Conservation (phyloP, 2,888 invertebrate genomes). For the Cheilosia impressa region DNA sequence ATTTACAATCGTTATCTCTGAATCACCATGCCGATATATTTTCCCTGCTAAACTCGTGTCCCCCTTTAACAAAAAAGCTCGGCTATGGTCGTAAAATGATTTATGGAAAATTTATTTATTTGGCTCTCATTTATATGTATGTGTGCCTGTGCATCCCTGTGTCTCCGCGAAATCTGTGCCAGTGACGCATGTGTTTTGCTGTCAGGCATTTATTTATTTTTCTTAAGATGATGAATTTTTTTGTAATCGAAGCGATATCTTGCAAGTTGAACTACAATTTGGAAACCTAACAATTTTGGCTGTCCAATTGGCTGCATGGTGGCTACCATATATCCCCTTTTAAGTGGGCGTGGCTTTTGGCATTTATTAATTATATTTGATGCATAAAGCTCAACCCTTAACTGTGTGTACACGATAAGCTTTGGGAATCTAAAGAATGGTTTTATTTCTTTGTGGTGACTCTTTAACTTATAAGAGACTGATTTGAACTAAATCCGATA, state of each 20-base stretch:
- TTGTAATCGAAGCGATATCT: conserved; percentile 29
- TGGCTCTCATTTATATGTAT: not conserved
- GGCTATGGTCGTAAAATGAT: conserved; percentile 47
- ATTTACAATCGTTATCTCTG: conserved; percentile 37
- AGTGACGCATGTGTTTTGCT: conserved; percentile 37
- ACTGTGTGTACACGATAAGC: too few relatives aligned
- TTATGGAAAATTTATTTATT: conserved; percentile 58
- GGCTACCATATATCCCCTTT: too few relatives aligned
- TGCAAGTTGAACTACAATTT: not conserved
- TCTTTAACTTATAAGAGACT: too few relatives aligned
- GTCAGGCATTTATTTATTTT: conserved; percentile 2
- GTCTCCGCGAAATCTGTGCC: conserved; percentile 4
- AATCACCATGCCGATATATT: conserved; percentile 42
- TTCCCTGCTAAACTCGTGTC: conserved; percentile 4
- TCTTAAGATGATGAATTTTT: conserved; percentile 31
- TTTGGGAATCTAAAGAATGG: too few relatives aligned
- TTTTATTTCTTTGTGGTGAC: too few relatives aligned
- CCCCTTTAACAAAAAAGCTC: not conserved
- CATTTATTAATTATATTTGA: too few relatives aligned
- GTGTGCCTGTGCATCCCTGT: not conserved
- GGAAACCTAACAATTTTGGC: not conserved
- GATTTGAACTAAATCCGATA: too few relatives aligned
- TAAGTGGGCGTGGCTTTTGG: too few relatives aligned
- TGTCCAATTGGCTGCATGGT: not conserved
- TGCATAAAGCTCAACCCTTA: too few relatives aligned